phyloP scores from a whole-genome alignment of 2,113 vertebrate species.

The Hippopotamus amphibius region DNA sequence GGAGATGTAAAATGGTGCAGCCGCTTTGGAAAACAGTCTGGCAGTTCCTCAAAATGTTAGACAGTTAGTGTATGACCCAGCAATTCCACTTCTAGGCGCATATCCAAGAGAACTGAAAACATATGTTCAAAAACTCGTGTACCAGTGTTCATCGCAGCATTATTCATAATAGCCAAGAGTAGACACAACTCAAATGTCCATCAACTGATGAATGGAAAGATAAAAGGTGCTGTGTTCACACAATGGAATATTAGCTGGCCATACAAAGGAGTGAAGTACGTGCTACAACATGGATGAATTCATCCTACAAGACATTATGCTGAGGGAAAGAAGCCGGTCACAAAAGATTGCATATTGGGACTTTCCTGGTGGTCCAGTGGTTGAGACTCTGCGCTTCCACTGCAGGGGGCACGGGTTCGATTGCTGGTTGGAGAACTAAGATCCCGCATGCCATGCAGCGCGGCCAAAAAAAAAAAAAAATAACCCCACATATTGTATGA shows the following conservation, averaged over 20 bases:
- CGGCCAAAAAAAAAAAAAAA: too few relatives aligned
- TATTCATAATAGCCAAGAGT: not conserved
- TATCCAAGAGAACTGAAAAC: conserved; percentile 6
- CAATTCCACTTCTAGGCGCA: not conserved
- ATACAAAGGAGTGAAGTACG: not conserved
- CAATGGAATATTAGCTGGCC: not conserved
- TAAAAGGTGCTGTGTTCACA: not conserved
- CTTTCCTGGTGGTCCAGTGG: too few relatives aligned
- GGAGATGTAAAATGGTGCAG: not conserved
- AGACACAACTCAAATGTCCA: not conserved
- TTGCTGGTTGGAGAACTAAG: too few relatives aligned
- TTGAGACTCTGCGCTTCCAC: too few relatives aligned
- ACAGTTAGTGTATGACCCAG: not conserved
- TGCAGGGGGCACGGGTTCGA: too few relatives aligned
- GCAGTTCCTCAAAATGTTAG: not conserved
- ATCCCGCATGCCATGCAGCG: too few relatives aligned
- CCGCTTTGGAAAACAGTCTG: not conserved
- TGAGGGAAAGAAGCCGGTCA: not conserved
- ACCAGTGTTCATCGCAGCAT: not conserved
- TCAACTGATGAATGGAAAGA: not conserved
- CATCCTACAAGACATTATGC: not conserved
- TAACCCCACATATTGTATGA: not conserved
- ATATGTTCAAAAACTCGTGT: not conserved
- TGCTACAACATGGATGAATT: not conserved
- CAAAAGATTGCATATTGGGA: not conserved